A percentile compares a stretch with the other conserved stretches of the same genome.
These are phyloP conservation scores for Muricea muricata DNA, from an alignment of 92 coral and sea anemone genomes.

Conservation along the genomic window DNA sequence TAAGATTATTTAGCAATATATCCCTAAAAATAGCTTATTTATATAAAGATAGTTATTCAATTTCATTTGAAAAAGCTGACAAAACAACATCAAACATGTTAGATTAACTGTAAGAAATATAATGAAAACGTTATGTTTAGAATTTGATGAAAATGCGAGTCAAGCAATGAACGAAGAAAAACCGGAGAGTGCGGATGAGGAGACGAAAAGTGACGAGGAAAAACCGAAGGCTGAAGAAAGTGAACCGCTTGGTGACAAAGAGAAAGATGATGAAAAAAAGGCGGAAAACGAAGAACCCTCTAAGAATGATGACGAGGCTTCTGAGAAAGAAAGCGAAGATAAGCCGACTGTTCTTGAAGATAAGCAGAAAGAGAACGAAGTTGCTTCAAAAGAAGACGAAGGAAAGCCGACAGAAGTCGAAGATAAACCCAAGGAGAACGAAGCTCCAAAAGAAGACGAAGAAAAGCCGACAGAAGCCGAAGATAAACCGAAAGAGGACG, in stretches of 20 bases:
- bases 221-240: neutral
- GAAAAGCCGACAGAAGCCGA: neutral
- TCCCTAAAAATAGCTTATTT: too few relatives aligned
- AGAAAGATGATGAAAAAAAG: neutral
- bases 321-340: neutral
- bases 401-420: neutral
- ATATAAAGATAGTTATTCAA: too few relatives aligned
- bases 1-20: too few relatives aligned
- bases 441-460: neutral
- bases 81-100: neutral
- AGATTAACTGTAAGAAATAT: neutral
- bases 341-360: neutral
- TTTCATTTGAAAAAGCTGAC: too few relatives aligned
- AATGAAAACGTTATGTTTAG: neutral
- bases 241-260: neutral
- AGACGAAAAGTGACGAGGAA: neutral
- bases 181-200: neutral
- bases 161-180: conserved; percentile 1
- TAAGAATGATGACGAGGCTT: neutral
- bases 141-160: neutral
- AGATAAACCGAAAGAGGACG: neutral
- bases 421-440: neutral
- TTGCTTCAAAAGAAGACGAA: neutral
- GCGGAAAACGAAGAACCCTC: neutral
- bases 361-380: neutral